Evolutionary conservation across 1,140 invertebrate genomes (phyloP), one percentile per base, ranked within the genome.

Genomic region (Drosophila ficusphila): DNA sequence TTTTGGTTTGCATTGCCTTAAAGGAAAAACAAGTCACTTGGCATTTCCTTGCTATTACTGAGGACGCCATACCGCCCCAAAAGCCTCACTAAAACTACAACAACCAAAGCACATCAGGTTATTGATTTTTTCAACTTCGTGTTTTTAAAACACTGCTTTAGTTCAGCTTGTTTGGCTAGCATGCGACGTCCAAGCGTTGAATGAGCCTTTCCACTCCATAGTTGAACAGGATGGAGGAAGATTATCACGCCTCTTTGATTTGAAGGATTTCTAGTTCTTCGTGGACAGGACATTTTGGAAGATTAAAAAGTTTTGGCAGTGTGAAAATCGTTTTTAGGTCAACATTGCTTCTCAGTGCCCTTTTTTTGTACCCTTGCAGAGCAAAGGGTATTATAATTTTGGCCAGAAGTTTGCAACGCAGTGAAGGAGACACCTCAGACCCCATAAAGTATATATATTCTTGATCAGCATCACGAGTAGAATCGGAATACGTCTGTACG

Each of bases 101-200:
- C 57, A 29, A 57, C 21, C 61, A 42, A 49, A 42, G 19, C 67
- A 67, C 36, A 25, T 33, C 33, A 46, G 33, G 31, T 44, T 69
- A 69, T 69, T 69, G 65, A 69, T 69, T 69, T 69, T 69, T 29
- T 69, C 27, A 53, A 68, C 62, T 44, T 53, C 53, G 29, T 68
- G 46, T 42, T 67, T 36, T 65, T 67, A 52, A 65, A 61, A 61
- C 53, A 60, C 23, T 34, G 41, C 41, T 51, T 68, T 53, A 67
- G 34, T 52, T 67, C 27, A 67, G 34, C 51, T 65, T 65, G 34
- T 67, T 74, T 57, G 62, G 46, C 57, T 16, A 11, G 29, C 25
- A 65, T 79, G 77, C 56, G 77, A 34, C 64, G 39, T 29, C 23
- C 52, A 75, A 54, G 61, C 49, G 68, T 68, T 34, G 60, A 71